These are phyloP conservation scores for Columbina picui DNA, from an alignment of 2,113 vertebrate genomes.

Conservation along the genomic window DNA sequence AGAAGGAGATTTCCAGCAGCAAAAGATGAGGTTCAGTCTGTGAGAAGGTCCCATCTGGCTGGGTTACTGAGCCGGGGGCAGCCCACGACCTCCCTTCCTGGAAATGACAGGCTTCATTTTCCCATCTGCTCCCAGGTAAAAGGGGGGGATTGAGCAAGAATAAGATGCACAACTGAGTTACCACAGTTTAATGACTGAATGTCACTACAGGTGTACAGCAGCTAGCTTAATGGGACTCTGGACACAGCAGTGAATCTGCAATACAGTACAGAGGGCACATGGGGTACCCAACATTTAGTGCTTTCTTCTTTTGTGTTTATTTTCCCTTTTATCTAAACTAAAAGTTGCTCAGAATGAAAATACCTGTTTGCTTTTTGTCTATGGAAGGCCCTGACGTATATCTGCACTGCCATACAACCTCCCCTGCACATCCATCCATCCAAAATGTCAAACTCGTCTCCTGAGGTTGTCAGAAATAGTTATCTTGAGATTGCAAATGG, in stretches of 20 bases:
- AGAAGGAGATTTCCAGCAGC: not conserved
- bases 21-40: not conserved
- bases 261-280: not conserved
- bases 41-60: not conserved
- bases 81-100: fast-evolving
- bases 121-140: not conserved
- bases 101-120: not conserved
- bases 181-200: not conserved
- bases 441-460: not conserved
- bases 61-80: not conserved
- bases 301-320: not conserved
- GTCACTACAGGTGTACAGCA: not conserved
- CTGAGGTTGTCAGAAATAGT: constrained; percentile 3
- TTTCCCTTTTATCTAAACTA: not conserved
- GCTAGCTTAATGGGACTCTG: not conserved
- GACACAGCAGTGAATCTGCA: not conserved
- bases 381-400: not conserved
- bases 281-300: too few species aligned
- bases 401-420: not conserved
- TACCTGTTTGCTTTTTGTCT: not conserved
- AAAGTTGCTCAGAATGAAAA: not conserved
- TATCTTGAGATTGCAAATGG: not conserved
- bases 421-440: not conserved
- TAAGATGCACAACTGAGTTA: not conserved
- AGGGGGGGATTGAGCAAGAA: not conserved